Evolutionary conservation across 2,113 vertebrate species (phyloP), one percentile per base, ranked within the genome.

Genomic region (Rostratula benghalensis): DNA sequence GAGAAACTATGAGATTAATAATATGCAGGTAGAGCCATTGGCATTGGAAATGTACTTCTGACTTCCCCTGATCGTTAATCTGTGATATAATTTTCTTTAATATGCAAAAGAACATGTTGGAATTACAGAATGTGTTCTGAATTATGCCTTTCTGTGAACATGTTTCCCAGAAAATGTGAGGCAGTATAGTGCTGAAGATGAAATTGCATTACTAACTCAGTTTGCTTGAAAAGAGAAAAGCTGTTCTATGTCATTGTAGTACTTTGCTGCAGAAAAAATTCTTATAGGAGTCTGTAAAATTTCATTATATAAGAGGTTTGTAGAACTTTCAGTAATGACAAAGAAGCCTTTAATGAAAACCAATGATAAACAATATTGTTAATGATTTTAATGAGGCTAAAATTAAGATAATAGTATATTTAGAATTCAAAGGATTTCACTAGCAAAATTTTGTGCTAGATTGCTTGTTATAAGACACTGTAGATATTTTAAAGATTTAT

Each of bases 101-200:
- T 87, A 77, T 65, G 30, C 59, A 95, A 85, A 97, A 94, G 77
- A 37, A 65, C 37, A 48, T 83, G 43, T 56, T 75, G 24, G 59
- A 68, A 88, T 96, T 96, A 83, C 33, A 30, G 56, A 63, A 92
- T 87, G 56, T 50, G 45, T 93, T 87, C 63, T 93, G 90, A 95
- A 68, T 93, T 1, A 1, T 81, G 60, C 37, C 28, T 54, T 16
- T 68, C 87, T 64, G 37, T 78, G 59, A 85, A 7, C 48, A 31
- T 57, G 33, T 2, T 18, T 11, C 7, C 78, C 59, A 2, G 21
- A 63, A 82, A 86, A 87, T 63, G 30, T 76, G 39, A 91, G 77
- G 45, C 65, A 84, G 9, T 56, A 21, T 11, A 27, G 20, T 83
- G 63, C 53, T 33, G 54, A 74, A 45, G 70, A 63, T 88, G n/a